Percentiles rank a stretch among this genome's conserved stretches.
These are phyloP conservation scores for Lycorma delicatula DNA, from an alignment of 1,140 invertebrate species.

Conservation along the genomic window DNA sequence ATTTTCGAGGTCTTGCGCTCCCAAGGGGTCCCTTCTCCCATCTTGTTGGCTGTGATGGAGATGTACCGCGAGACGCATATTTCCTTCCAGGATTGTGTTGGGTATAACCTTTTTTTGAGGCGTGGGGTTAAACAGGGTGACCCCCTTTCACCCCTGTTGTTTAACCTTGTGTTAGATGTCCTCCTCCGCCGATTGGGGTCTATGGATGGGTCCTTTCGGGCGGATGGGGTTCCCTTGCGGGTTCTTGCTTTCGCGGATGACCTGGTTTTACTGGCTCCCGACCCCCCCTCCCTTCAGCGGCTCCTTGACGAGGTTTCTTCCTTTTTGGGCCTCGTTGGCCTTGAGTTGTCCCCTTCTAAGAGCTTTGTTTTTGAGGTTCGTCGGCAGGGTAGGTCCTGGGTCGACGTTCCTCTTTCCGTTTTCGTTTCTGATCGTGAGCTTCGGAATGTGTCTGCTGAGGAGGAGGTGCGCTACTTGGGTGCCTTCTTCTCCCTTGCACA, in stretches of 20 bases:
- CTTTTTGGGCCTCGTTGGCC: slow-evolving; percentile 20
- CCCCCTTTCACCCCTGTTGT: slow-evolving; percentile 33
- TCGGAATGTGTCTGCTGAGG: neutral
- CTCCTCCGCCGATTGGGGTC: slow-evolving; percentile 17
- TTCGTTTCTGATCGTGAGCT: neutral
- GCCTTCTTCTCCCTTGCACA: neutral
- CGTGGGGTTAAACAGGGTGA: slow-evolving; percentile 40
- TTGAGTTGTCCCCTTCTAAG: slow-evolving; percentile 21
- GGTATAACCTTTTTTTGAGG: too few relatives aligned
- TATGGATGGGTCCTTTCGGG: slow-evolving; percentile 3
- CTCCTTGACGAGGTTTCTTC: slow-evolving; percentile 9
- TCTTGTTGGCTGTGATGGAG: too few relatives aligned
- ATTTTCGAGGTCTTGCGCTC: too few relatives aligned
- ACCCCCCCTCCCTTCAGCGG: slow-evolving; percentile 14
- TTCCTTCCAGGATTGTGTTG: too few relatives aligned
- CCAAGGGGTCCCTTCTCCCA: too few relatives aligned
- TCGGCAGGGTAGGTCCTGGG: neutral
- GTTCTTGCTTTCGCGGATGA: slow-evolving; percentile 35
- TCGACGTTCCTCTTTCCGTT: neutral
- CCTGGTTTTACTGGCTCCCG: slow-evolving; percentile 24
- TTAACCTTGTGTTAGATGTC: slow-evolving; percentile 35
- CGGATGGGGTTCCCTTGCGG: slow-evolving; percentile 3
- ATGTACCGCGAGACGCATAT: too few relatives aligned
- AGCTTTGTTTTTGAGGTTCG: slow-evolving; percentile 23
- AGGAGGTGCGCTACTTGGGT: neutral